Base-by-base conservation (phyloP, 2,888 invertebrate genomes). In the Ganaspis brasiliensis region DNA sequence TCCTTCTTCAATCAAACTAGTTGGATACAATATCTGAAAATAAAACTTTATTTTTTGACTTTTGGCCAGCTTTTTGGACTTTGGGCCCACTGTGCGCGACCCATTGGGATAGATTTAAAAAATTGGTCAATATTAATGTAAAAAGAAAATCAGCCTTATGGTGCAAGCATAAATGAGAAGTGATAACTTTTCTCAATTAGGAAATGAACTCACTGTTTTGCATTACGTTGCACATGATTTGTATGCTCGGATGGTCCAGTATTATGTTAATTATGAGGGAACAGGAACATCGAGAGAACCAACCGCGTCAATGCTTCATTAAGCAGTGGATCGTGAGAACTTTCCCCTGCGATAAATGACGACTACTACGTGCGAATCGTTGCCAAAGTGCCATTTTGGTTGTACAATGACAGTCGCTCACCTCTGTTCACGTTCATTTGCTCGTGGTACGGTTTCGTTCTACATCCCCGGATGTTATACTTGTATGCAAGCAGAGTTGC, bases 241-340 rank as follows among this genome's bases (percentile, higher is more conserved):
- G 82, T 79, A 77, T 72, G 49, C 76, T 78, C 80, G 67, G 72
- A 72, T 67, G 73, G 74, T 49, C 52, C 75, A 63, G 77, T 80
- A 83, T 86, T 83, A 84, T 85, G 86, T 83, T 87, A 86, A 87
- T 87, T 87, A 86, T 79, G 77, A 79, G 78, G 74, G 79, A 82
- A 83, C 83, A 87, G 83, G 79, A 83, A 83, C 81, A 83, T 80
- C 45, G 8, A 49, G 24, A 67, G 40, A 24, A 67, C 67, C 24
- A 49, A 67, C 45, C 67, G 26, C 67, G 45, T 49, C 67, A 67
- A 67, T 67, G 67, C 67, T 67, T 49, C 67, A 67, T 67, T 49
- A 67, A 26, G 45, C 24, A 49, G n/a, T 24, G 40, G 45, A 24
- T 67, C 45, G 67, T 67, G 67, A 67, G 45, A 67, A 40, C 24